Conservation (phyloP, 2,113 vertebrate genomes). For the human (Homo sapiens) region GRCh38 chr5:120259001-120259500, state of each 20-base stretch:
- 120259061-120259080: not conserved
- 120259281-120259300: not conserved
- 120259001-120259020: not conserved
- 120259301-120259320: not conserved
- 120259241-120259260: not conserved
- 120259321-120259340: not conserved
- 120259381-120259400: not conserved
- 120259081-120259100: not conserved
- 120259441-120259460: not conserved
- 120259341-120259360: not conserved
- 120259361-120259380: not conserved
- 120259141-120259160: not conserved
- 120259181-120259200: not conserved
- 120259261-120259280: not conserved
- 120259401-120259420: not conserved
- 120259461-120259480: not conserved
- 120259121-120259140: not conserved
- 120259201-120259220: not conserved
- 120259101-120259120: not conserved
- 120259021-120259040: not conserved
- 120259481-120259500: not conserved
- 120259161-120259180: not conserved
- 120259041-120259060: not conserved
- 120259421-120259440: not conserved
- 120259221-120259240: not conserved